Base-by-base conservation (phyloP, 2,113 vertebrate genomes). In the Sarotherodon lohbergeri region DNA sequence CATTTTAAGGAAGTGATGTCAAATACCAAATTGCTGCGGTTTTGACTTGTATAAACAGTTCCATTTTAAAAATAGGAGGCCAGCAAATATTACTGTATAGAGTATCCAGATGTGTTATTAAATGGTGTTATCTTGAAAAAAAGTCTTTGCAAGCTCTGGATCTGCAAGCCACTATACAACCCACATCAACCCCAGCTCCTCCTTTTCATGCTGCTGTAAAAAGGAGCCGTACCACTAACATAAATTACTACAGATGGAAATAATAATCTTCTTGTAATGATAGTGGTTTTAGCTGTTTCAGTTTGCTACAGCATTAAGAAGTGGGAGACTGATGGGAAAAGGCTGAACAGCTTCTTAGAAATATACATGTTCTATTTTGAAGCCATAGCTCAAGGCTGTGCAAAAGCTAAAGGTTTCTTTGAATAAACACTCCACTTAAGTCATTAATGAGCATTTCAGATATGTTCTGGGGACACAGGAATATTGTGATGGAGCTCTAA, bases 401-500 rank as follows among this genome's bases (percentile, higher is more conserved):
- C 14, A 76, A 19, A 16, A 48, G 71, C 43, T 48, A 19, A 48
- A 29, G 24, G 14, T 48, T 76, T 48, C 24, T 76, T 48, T 76
- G 24, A 48, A 76, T 46, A 29, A 48, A 76, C 43, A 48, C 71
- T 50, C 10, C 24, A 50, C 71, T 78, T 50, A 32, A 32, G 27
- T 32, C 16, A 19, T 29, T 78, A 78, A 50, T 19, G 43, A 19
- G 41, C 43, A 7, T 76, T 76, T 76, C 41, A 17, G 71, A 76
- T 76, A 3, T 48, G 43, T 48, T 76, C 71, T 0, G 3, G 4
- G 43, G 68, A 48, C 24, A 48, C 71, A 29, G 71, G 14, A 48
- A 78, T 32, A 32, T 32, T 50, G 71, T 78, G 46, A 78, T 50
- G 17, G 32, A 50, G 71, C 71, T 50, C 71, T n/a, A 32, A 50